Conservation (phyloP, 2,113 vertebrate genomes). For the Tylochromis polylepis region DNA sequence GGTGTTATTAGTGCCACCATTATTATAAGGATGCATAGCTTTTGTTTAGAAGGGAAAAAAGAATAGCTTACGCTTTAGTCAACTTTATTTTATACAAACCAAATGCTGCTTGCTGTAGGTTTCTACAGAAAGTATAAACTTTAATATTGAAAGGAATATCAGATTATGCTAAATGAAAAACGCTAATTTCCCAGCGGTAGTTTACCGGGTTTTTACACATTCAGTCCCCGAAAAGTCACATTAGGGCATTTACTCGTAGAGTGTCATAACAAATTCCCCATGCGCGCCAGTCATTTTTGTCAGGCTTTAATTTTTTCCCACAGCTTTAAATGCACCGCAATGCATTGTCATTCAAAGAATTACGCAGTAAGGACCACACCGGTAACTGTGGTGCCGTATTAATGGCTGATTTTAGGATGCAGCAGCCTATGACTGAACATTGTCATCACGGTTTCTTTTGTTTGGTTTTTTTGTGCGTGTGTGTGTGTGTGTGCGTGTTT, state of each 20-base stretch:
- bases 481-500: not conserved
- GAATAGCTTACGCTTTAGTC: not conserved
- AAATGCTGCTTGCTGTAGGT: not conserved
- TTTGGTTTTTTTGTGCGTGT: not conserved
- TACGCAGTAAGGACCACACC: not conserved
- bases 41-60: not conserved
- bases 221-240: not conserved
- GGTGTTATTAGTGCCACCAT: not conserved
- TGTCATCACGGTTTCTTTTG: not conserved
- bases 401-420: not conserved
- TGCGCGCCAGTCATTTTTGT: not conserved
- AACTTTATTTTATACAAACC: not conserved
- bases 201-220: constrained; percentile 7
- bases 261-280: constrained; percentile 28
- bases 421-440: not conserved
- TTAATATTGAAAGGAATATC: not conserved
- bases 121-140: not conserved
- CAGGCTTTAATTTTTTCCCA: not conserved
- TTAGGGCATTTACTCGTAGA: not conserved
- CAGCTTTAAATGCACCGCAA: not conserved
- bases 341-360: not conserved
- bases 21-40: not conserved
- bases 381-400: not conserved
- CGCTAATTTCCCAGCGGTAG: not conserved
- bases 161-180: not conserved